Base-by-base conservation (phyloP, 2,888 invertebrate genomes). In the Glyphotaelius pellucidus region DNA sequence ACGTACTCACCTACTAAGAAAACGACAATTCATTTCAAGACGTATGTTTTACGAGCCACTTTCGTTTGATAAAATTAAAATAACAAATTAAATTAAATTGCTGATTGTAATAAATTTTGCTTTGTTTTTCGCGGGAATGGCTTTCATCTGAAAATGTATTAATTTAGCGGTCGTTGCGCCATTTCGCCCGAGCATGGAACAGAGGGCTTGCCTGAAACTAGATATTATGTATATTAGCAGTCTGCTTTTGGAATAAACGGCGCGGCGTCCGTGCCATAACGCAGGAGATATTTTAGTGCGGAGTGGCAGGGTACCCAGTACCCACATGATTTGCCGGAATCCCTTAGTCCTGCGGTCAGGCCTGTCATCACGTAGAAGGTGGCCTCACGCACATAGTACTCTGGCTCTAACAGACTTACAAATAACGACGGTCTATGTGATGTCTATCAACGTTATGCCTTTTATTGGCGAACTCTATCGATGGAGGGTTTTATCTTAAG, bases 401-500 rank as follows among this genome's bases (percentile, higher is more conserved):
- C 83, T 35, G 83, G 12, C 83, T 31, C 32, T 35, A 32, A 31
- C 35, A 31, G 83, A 83, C 83, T 83, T 35, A 83, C 83, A 83
- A 83, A 83, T 83, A 83, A 83, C 83, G 83, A 35, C 83, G 83
- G 83, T 83, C 35, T 35, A 83, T 31, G 32, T 83, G 83, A 83
- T 83, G 83, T 83, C 83, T 83, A 83, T 83, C 83, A 83, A 83
- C 83, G 31, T 83, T 32, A 83, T 83, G 83, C 83, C 83, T 83
- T 83, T 83, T 83, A 35, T 35, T 83, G 83, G 83, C 30, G 83
- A 67, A 83, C 35, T 32, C 83, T 83, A 83, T 83, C 83, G 83
- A 35, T 35, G 83, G 35, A 83, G 35, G 83, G 83, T 31, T 83
- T 83, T 83, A 83, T 83, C 83, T 83, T 83, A 83, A 83, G 83